phyloP scores from a whole-genome alignment of 2,113 vertebrate species.

The Merops nubicus region DNA sequence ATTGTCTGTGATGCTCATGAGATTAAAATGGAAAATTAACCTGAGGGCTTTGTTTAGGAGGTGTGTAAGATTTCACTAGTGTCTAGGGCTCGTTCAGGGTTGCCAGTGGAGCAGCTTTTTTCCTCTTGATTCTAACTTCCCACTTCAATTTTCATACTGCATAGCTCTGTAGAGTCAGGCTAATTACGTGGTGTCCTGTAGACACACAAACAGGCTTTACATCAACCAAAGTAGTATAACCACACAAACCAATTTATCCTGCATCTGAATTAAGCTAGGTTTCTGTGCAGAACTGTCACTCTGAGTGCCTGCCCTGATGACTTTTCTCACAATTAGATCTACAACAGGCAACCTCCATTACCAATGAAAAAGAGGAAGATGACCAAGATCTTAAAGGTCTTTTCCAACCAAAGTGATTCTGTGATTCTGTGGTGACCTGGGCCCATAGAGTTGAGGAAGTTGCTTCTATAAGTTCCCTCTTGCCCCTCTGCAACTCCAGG shows the following conservation, averaged over 20 bases:
- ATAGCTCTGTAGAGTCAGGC: not conserved
- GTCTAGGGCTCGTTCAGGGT: not conserved
- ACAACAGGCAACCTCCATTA: not conserved
- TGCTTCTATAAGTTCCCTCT: not conserved
- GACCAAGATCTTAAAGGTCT: too few relatives aligned
- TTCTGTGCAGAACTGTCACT: too few relatives aligned
- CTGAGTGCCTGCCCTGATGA: fast-evolving
- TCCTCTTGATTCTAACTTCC: not conserved
- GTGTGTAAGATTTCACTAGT: not conserved
- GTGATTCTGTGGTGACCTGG: not conserved
- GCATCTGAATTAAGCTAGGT: not conserved
- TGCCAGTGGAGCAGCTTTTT: not conserved
- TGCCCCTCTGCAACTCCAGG: not conserved
- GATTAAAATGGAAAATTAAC: not conserved
- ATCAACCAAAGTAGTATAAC: not conserved
- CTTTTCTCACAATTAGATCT: not conserved
- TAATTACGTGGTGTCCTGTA: fast-evolving
- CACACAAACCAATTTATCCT: not conserved
- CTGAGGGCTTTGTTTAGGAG: not conserved
- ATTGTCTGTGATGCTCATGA: not conserved
- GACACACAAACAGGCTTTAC: not conserved
- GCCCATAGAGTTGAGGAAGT: not conserved
- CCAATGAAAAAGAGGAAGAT: not conserved
- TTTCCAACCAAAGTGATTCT: too few relatives aligned
- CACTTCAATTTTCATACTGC: not conserved